Conservation (phyloP, 2,888 invertebrate species). For the Octodonta nipae region DNA sequence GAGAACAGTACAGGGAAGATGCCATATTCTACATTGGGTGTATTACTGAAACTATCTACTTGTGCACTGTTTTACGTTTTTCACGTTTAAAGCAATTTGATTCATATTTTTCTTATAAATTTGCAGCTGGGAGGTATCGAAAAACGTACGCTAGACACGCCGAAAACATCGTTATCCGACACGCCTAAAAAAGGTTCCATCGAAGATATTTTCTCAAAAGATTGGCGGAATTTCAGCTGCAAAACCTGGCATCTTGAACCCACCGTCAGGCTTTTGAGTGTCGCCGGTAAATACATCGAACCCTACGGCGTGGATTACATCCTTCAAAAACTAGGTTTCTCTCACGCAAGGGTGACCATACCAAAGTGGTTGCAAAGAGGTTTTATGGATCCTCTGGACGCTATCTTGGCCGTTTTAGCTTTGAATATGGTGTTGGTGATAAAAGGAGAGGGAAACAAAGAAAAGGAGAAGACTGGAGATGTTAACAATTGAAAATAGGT, state of each 20-base stretch:
- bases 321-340: constrained; percentile 91
- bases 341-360: constrained; percentile 93
- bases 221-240: constrained; percentile 83
- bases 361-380: constrained; percentile 99
- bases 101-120: constrained; percentile 10
- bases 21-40: too few species aligned
- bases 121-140: constrained; percentile 23
- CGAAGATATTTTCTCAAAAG: constrained; percentile 58
- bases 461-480: constrained; percentile 23
- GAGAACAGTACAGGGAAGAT: too few species aligned
- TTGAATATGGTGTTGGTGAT: constrained; percentile 49
- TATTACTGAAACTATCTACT: too few species aligned
- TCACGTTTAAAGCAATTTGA: constrained; percentile 5
- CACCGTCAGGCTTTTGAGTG: constrained; percentile 55
- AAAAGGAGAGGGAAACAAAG: constrained; percentile 29
- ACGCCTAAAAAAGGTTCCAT: constrained; percentile 25
- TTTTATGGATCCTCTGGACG: constrained; percentile 93
- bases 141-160: too few species aligned
- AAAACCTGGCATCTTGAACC: constrained; percentile 95
- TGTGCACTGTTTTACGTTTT: too few species aligned
- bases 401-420: constrained; percentile 70
- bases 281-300: constrained; percentile 80
- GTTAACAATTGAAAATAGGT: too few species aligned
- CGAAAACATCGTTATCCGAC: constrained; percentile 18
- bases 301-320: constrained; percentile 98